Conservation (phyloP, 2,797 vertebrate genomes). For the Catamblyrhynchus diadema region DNA sequence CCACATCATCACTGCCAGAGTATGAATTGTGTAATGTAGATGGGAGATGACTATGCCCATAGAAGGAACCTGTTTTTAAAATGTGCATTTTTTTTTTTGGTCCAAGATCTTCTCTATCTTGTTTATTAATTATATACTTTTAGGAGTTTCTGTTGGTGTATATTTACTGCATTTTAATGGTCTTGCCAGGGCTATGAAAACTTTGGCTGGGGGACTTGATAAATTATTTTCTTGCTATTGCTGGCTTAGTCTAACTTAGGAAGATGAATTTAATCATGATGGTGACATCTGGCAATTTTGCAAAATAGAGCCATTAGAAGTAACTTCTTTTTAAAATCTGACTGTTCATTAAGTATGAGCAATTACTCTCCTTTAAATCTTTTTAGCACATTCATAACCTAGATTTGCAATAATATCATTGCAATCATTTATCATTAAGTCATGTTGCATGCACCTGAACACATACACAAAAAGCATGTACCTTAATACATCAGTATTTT, state of each 20-base stretch:
- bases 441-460: neutral
- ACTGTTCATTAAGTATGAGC: slow-evolving; percentile 13
- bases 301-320: neutral
- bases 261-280: neutral
- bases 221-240: neutral
- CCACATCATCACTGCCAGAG: neutral
- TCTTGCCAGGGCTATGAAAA: neutral
- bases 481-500: slow-evolving; percentile 5
- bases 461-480: neutral
- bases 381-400: slow-evolving; percentile 40
- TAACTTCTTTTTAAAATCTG: neutral
- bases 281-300: slow-evolving; percentile 22
- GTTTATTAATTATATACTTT: neutral
- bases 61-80: neutral
- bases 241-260: neutral
- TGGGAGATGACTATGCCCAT: neutral
- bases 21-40: neutral
- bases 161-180: neutral
- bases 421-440: slow-evolving; percentile 50
- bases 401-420: slow-evolving; percentile 32
- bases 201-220: neutral
- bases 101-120: neutral
- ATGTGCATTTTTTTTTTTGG: neutral
- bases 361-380: neutral
- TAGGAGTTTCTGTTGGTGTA: neutral